These are phyloP conservation scores for Calidris pugnax DNA, from an alignment of 2,113 vertebrate species.

Conservation along the genomic window DNA sequence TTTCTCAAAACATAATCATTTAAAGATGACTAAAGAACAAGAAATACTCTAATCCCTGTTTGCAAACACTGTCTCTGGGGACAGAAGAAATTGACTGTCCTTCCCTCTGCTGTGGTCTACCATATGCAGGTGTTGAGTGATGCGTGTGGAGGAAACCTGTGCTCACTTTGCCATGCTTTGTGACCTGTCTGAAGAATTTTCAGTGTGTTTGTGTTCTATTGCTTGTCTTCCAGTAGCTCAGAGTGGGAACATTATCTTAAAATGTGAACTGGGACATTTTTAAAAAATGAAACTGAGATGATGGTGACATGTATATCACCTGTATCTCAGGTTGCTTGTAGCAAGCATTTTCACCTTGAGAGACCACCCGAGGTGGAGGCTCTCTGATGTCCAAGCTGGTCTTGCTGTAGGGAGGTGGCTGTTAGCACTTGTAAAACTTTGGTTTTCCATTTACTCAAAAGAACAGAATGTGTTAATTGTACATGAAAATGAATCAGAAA, in stretches of 20 bases:
- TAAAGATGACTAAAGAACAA: not conserved
- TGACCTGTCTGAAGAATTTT: not conserved
- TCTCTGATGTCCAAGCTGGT: not conserved
- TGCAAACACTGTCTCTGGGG: not conserved
- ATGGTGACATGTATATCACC: rapidly evolving
- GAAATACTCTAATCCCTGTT: not conserved
- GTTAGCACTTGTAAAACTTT: not conserved
- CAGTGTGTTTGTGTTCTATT: not conserved
- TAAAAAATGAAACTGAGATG: not conserved
- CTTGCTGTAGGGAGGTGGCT: not conserved
- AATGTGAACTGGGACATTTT: not conserved
- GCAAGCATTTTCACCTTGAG: not conserved
- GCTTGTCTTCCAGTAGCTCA: not conserved
- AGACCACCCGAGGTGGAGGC: not conserved
- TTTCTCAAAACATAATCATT: not conserved
- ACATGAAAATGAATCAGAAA: not conserved
- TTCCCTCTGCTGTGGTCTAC: not conserved
- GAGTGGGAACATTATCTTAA: not conserved
- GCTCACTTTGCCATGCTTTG: not conserved
- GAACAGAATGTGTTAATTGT: not conserved
- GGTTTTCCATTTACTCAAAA: not conserved
- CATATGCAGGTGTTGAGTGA: not conserved
- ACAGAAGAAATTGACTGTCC: not conserved
- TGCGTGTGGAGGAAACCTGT: not conserved
- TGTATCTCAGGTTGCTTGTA: not conserved